These are phyloP conservation scores for Troglohyphantes excavatus DNA, from an alignment of 2,888 invertebrate genomes.

Conservation along the genomic window DNA sequence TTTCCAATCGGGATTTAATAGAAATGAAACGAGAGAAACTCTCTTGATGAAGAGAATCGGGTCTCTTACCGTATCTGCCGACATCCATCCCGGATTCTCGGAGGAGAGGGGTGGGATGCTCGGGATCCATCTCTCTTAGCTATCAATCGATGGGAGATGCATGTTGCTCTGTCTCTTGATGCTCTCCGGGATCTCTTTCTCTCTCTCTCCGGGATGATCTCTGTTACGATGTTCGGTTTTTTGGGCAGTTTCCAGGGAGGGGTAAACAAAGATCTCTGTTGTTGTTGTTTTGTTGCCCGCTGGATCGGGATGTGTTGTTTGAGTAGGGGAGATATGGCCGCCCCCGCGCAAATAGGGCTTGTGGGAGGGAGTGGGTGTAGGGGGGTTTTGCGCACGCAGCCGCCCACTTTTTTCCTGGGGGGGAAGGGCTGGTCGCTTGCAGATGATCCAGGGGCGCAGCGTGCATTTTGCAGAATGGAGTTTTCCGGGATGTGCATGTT, in stretches of 20 bases:
- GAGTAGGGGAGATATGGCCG: background rate
- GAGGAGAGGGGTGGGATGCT: slow-evolving; percentile 1
- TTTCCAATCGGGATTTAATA: background rate
- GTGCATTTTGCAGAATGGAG: background rate
- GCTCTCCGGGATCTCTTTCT: too few species aligned
- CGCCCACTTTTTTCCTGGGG: slow-evolving; percentile 39
- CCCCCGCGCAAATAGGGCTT: slow-evolving; percentile 40
- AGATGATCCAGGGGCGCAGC: background rate
- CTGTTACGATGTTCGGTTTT: background rate
- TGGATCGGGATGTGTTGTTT: background rate
- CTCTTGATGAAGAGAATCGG: background rate
- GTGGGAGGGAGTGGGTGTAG: background rate
- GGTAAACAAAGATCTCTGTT: slow-evolving; percentile 21
- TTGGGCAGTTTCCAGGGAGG: background rate
- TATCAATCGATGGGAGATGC: slow-evolving; percentile 9
- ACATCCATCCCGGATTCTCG: slow-evolving; percentile 14
- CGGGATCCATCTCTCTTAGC: background rate
- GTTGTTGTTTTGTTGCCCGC: background rate
- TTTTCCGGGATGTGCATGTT: background rate
- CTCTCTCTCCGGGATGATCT: background rate
- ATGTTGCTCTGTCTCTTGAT: background rate
- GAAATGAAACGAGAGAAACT: background rate
- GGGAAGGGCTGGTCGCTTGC: background rate
- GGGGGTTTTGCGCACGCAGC: slow-evolving; percentile 57
- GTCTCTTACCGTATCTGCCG: slow-evolving; percentile 40